A percentile compares a stretch with the other conserved stretches of the same genome.
phyloP scores from a whole-genome alignment of 2,888 invertebrate genomes.

The Spicauda simplicius region DNA sequence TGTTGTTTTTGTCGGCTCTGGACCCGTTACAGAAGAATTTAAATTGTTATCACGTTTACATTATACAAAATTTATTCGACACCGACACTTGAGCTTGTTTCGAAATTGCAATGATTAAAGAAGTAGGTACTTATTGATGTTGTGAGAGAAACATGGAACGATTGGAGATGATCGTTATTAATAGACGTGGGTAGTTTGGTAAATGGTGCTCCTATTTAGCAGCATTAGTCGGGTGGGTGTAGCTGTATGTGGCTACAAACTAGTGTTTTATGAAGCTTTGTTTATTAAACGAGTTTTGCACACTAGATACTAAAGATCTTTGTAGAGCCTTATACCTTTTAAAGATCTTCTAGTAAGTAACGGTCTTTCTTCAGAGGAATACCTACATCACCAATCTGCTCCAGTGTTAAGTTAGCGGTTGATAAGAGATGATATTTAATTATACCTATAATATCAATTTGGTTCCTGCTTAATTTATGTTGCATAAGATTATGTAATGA shows the following conservation, averaged over 20 bases:
- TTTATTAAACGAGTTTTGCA: not conserved
- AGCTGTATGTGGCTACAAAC: not conserved
- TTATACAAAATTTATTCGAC: slow-evolving; percentile 85
- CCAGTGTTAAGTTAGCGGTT: no score
- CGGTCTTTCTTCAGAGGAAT: no score
- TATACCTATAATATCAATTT: no score
- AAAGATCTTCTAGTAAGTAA: no score
- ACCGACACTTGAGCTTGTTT: slow-evolving; percentile 83
- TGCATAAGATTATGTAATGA: no score
- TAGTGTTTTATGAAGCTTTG: not conserved
- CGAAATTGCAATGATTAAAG: slow-evolving; percentile 85
- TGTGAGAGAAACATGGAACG: slow-evolving; percentile 50
- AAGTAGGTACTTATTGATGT: slow-evolving; percentile 75
- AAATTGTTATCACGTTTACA: slow-evolving; percentile 85
- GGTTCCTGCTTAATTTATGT: no score
- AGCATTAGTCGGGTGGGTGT: slow-evolving; percentile 8
- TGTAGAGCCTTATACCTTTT: no score
- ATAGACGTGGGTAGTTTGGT: slow-evolving; percentile 40
- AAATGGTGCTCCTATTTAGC: slow-evolving; percentile 25
- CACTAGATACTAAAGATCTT: no score
- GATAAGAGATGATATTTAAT: no score
- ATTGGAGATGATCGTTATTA: slow-evolving; percentile 55
- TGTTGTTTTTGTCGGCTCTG: slow-evolving; percentile 83
- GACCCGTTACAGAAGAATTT: slow-evolving; percentile 84
- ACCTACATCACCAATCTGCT: no score